Conservation (phyloP, 2,113 vertebrate species). For the Seriola quinqueradiata region DNA sequence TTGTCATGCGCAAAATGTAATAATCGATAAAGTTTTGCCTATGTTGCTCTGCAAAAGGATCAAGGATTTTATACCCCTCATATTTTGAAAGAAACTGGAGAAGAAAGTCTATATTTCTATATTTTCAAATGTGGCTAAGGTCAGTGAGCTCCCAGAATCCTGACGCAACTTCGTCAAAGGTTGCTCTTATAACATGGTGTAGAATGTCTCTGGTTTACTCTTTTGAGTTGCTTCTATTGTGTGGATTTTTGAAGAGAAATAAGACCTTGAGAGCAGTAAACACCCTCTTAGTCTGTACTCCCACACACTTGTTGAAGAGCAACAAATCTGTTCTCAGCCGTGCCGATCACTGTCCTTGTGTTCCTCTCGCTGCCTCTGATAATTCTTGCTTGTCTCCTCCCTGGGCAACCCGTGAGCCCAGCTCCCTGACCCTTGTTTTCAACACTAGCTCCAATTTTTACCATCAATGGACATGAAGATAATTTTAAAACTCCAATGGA, state of each 20-base stretch:
- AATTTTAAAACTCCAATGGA: not conserved
- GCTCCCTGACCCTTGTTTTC: slow-evolving; percentile 41
- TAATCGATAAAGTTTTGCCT: too few species aligned
- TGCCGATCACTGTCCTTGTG: slow-evolving; percentile 38
- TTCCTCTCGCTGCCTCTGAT: slow-evolving; percentile 34
- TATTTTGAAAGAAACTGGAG: not conserved
- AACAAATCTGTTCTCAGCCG: slow-evolving; percentile 42
- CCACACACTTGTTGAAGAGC: slow-evolving; percentile 26
- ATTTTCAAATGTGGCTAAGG: not conserved
- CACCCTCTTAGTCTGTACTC: slow-evolving; percentile 33
- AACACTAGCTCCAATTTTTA: not conserved
- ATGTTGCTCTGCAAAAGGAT: too few species aligned
- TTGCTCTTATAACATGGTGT: not conserved
- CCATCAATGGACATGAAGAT: not conserved
- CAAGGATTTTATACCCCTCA: not conserved
- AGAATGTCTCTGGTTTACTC: not conserved
- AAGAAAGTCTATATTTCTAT: not conserved
- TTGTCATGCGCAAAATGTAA: too few species aligned
- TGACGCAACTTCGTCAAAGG: not conserved
- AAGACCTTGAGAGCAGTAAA: slow-evolving; percentile 30
- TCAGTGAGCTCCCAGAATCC: not conserved
- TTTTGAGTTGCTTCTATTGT: slow-evolving; percentile 19
- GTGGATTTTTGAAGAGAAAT: slow-evolving; percentile 22
- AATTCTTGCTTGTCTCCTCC: slow-evolving; percentile 14
- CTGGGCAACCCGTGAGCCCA: not conserved